Base-by-base conservation (phyloP, 1,140 invertebrate genomes). In the Coelopa frigida region DNA sequence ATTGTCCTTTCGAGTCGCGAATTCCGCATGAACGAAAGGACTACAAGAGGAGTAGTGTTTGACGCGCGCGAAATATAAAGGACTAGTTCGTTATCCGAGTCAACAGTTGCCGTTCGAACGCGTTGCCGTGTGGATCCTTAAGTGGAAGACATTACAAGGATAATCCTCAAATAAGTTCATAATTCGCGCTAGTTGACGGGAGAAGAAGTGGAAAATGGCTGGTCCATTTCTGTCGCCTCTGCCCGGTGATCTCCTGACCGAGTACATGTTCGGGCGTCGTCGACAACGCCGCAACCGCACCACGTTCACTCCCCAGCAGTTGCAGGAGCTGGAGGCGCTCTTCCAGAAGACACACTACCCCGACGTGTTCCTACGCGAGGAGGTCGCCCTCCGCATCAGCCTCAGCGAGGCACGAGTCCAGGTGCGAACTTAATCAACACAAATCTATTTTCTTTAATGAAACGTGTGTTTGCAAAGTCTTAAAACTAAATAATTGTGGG, bases 301-400 rank as follows among this genome's bases (percentile, higher is more conserved):
- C 1, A 93, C 92, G 5, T 97, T 95, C 70, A 94, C 89, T 2
- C 89, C 91, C 2, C 88, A 93, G 64, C 93, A 97, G 68, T 74
- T 96, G n/a, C 88, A 91, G 69, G 91, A 95, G 62, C 72, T 97
- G 51, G 93, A 97, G 69, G 82, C 86, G 1, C 77, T 94, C 17
- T 97, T 97, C 70, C 87, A 93, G 67, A 94, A 94, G 71, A 96
- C 93, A 1, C 92, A 95, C 60, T 97, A 92, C 67, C 93, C 93
- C 20, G 92, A 95, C 61, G 93, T 96, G 7, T 94, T 94, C 64
- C 76, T 94, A 54, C 79, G 93, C 54, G 93, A 96, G 72, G 90
- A 95, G 75, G 85, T 95, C 5, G 93, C 92, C 0, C 72, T 90
- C 22, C 76, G 90, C 58, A 94, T 94, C 52, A 92, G 87, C 55